Conservation (phyloP, 1,140 invertebrate genomes). For the Leptonema lineaticorne region DNA sequence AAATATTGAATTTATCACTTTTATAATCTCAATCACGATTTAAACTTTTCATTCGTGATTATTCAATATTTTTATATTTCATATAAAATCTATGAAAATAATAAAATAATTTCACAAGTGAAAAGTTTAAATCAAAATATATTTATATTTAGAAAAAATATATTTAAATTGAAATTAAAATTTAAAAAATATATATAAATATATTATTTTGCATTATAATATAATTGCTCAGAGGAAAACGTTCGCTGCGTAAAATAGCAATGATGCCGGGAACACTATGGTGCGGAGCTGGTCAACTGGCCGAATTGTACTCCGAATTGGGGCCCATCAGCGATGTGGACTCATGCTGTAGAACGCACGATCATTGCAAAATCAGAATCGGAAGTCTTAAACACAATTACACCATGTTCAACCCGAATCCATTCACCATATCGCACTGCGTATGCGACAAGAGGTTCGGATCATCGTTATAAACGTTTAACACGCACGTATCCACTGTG, state of each 20-base stretch:
- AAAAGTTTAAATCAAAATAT: too few relatives aligned
- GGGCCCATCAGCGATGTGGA: constrained; percentile 70
- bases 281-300: constrained; percentile 76
- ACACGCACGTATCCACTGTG: background rate
- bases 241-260: constrained; percentile 54
- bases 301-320: constrained; percentile 65
- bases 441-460: constrained; percentile 77
- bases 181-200: too few relatives aligned
- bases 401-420: constrained; percentile 69
- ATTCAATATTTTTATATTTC: too few relatives aligned
- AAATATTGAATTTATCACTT: too few relatives aligned
- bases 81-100: too few relatives aligned
- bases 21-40: too few relatives aligned
- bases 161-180: too few relatives aligned
- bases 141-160: too few relatives aligned
- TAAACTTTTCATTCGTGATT: too few relatives aligned
- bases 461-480: background rate
- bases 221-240: background rate
- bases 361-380: constrained; percentile 71
- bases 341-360: constrained; percentile 79
- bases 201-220: too few relatives aligned
- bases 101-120: too few relatives aligned
- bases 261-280: constrained; percentile 78
- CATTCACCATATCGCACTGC: constrained; percentile 85
- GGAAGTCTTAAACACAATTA: constrained; percentile 67